Evolutionary conservation across 2,113 vertebrate species (phyloP).

Genomic region (Puma concolor): DNA sequence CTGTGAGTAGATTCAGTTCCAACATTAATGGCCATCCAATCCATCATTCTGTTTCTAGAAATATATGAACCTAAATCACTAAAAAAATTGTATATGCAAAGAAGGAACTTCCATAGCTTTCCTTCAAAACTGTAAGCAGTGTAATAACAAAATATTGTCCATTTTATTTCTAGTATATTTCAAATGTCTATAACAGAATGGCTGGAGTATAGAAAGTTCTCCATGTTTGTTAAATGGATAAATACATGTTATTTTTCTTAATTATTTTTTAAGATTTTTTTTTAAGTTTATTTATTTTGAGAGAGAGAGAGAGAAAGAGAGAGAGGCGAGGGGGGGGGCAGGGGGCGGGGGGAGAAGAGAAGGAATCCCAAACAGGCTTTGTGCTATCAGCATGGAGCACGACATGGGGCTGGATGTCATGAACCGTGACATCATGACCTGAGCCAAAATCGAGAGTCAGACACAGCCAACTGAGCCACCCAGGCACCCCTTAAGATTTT

Average conservation of each 20-base stretch:
- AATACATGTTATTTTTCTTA: background rate
- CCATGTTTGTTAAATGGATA: background rate
- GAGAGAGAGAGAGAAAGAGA: background rate
- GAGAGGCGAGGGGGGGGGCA: background rate
- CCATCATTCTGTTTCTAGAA: background rate
- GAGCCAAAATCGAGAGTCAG: background rate
- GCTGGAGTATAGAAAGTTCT: background rate
- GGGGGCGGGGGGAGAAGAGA: too few relatives aligned
- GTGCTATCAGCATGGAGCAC: background rate
- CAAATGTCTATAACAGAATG: background rate
- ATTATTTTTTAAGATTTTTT: background rate
- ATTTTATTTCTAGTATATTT: background rate
- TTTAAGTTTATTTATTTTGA: background rate
- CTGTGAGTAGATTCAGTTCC: background rate
- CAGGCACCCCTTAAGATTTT: background rate
- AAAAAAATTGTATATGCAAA: background rate
- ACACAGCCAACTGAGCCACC: background rate
- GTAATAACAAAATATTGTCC: background rate
- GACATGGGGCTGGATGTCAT: background rate
- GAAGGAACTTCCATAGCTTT: background rate
- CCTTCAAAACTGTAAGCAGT: background rate
- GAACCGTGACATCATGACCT: background rate
- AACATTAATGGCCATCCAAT: background rate
- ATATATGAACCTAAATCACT: background rate
- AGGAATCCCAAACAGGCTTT: too few relatives aligned